Evolutionary conservation across 2,888 invertebrate species (phyloP).

Genomic region (Neoitamus cyanurus): DNA sequence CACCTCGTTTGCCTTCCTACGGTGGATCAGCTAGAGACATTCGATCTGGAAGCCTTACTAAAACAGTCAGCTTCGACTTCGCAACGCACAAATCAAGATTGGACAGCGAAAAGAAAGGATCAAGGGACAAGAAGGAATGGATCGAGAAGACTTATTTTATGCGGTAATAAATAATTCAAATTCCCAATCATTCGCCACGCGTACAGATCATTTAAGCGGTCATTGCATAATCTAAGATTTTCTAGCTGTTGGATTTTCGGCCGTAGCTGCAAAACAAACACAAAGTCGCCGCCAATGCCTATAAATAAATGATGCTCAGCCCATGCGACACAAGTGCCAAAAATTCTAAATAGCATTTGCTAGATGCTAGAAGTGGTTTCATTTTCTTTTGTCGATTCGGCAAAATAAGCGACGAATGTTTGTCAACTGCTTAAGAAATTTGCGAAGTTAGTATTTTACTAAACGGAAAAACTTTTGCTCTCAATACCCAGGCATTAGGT

Average conservation of each 20-base stretch:
- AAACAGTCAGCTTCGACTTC: slow-evolving; percentile 67
- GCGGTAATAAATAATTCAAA: slow-evolving; percentile 61
- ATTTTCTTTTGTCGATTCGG: not conserved
- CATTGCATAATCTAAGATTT: not conserved
- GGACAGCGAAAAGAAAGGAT: slow-evolving; percentile 60
- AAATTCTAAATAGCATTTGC: slow-evolving; percentile 26
- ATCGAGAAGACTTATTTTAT: slow-evolving; percentile 63
- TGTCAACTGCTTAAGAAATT: not conserved
- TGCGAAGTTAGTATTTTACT: not conserved
- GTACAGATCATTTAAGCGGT: slow-evolving; percentile 28
- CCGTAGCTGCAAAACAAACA: not conserved
- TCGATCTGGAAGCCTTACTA: slow-evolving; percentile 61
- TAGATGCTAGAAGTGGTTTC: slow-evolving; percentile 10
- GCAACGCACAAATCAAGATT: slow-evolving; percentile 62
- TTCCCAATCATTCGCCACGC: slow-evolving; percentile 49
- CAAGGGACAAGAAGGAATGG: slow-evolving; percentile 60
- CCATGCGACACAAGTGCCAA: slow-evolving; percentile 10
- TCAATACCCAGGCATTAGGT: not conserved
- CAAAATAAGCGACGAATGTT: not conserved
- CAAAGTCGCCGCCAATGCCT: not conserved
- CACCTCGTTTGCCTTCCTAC: slow-evolving; percentile 54
- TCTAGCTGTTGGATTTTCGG: not conserved
- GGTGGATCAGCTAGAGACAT: slow-evolving; percentile 60
- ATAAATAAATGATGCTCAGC: slow-evolving; percentile 31
- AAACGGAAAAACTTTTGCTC: not conserved